These are phyloP conservation scores for Aphelenchoides bicaudatus DNA, from an alignment of 2,888 invertebrate species.

Conservation along the genomic window DNA sequence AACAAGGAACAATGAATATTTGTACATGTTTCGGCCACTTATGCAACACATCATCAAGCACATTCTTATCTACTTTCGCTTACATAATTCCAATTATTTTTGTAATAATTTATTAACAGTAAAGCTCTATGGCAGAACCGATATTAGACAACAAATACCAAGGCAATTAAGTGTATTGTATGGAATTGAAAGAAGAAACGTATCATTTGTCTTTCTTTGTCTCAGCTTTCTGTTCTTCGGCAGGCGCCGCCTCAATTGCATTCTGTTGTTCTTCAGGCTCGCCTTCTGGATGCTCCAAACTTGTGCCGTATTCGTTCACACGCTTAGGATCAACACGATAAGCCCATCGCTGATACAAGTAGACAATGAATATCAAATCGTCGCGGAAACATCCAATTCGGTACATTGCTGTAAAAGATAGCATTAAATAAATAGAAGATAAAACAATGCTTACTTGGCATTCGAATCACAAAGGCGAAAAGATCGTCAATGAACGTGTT, in stretches of 20 bases:
- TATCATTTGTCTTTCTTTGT: constrained; percentile 20
- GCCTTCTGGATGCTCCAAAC: constrained; percentile 69
- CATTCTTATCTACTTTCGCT: neutral
- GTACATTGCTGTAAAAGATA: too few relatives aligned
- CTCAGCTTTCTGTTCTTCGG: constrained; percentile 17
- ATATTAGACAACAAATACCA: neutral
- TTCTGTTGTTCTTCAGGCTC: constrained; percentile 27
- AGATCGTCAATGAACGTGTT: constrained; percentile 99
- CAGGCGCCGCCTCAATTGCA: constrained; percentile 1
- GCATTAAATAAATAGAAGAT: too few relatives aligned
- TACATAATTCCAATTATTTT: neutral
- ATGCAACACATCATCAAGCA: neutral
- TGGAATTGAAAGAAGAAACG: neutral
- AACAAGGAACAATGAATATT: neutral
- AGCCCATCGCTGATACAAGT: constrained; percentile 96
- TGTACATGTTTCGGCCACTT: constrained; percentile 19
- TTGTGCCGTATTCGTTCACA: constrained; percentile 96
- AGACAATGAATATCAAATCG: constrained; percentile 91
- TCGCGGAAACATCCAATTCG: constrained; percentile 90
- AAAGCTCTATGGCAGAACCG: neutral
- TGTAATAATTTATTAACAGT: neutral
- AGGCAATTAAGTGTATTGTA: constrained; percentile 1
- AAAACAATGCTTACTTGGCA: too few relatives aligned
- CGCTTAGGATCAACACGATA: constrained; percentile 92
- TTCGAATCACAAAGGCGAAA: constrained; percentile 98